Base-by-base conservation (phyloP, 2,113 vertebrate genomes). In the Pelobates fuscus region DNA sequence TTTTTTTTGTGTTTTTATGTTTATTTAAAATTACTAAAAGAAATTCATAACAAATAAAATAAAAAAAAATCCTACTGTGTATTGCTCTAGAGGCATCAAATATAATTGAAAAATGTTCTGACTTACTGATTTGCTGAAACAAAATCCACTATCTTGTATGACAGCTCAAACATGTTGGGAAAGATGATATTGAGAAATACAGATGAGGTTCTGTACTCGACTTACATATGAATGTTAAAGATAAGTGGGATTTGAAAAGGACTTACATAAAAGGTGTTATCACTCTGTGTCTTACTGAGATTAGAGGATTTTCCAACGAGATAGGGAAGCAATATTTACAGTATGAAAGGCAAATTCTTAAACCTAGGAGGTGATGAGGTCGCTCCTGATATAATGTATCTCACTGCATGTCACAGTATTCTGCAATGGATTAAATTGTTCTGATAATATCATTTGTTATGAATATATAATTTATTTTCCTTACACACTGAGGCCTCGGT, bases 1-100 rank as follows among this genome's bases (percentile, higher is more conserved):
- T 81, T 82, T 80, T 81, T 18, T 41, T 68, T 37, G 32, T 10
- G 5, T 85, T 88, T 85, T 73, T 67, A 79, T 75, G 60, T 63
- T 63, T 62, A 46, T 23, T 70, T 70, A 70, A 70, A 70, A 43
- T 60, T 70, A 70, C 44, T 70, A 63, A 63, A 72, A 72, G 18
- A 72, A 7, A n/a, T 20, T 32, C n/a, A 21, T 27, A 32, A 8
- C 10, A 44, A 49, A 21, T 10, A 24, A 71, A 71, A 29, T 62
- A 62, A 72, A 52, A 54, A 8, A 37, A 72, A 72, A 63, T 55
- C 70, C 46, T 63, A 72, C 70, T 54, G 70, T 71, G 58, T 54
- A 52, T 54, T 23, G 14, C 29, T 62, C 70, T 72, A 54, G 14
- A 72, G 70, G 70, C 70, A 72, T 54, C 46, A 52, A 37, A 63